These are phyloP conservation scores for Sicus ferrugineus DNA, from an alignment of 2,888 invertebrate genomes.

Conservation along the genomic window DNA sequence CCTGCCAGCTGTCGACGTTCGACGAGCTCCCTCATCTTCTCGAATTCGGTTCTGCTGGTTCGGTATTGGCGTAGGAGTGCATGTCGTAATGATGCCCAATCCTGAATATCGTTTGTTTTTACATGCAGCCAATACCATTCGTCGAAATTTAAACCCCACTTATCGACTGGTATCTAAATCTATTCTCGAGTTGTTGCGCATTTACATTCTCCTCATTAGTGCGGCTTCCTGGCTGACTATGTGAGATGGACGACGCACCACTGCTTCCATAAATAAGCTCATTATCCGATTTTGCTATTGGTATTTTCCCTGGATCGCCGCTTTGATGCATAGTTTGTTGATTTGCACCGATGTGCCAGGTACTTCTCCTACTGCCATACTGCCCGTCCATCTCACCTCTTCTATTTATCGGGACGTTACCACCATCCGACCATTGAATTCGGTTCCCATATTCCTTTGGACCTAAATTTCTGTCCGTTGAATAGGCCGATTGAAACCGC, in stretches of 20 bases:
- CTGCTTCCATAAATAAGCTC: background rate
- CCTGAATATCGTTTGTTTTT: background rate
- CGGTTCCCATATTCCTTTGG: background rate
- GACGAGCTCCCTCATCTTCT: background rate
- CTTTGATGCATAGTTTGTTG: background rate
- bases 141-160: background rate
- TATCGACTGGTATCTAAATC: background rate
- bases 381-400: background rate
- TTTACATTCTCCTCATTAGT: background rate
- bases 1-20: background rate
- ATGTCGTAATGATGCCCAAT: no score
- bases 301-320: background rate
- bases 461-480: background rate
- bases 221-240: background rate
- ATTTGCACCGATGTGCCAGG: background rate
- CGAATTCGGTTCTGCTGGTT: background rate
- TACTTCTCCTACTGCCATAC: background rate
- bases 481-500: no score
- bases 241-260: background rate
- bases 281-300: background rate
- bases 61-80: no score
- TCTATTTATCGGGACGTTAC: background rate
- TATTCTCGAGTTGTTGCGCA: background rate
- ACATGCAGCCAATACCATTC: conserved; percentile 12
- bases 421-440: background rate